Conservation (phyloP, 2,797 vertebrate genomes). For the Fundulus diaphanus region DNA sequence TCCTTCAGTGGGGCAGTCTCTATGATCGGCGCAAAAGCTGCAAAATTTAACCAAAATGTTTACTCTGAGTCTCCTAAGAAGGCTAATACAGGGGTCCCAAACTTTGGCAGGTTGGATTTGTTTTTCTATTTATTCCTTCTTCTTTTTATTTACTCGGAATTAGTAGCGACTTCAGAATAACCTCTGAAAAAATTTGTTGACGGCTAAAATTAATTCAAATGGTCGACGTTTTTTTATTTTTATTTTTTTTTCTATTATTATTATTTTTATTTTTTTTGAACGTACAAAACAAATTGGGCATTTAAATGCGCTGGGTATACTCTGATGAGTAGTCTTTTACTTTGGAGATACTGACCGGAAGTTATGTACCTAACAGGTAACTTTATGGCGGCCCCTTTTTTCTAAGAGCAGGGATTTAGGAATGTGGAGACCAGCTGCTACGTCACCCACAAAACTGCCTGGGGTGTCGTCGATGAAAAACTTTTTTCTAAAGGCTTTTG, state of each 20-base stretch:
- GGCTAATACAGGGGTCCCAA: too few species aligned
- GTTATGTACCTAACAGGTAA: rapidly evolving
- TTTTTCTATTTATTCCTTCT: too few species aligned
- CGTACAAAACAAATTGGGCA: too few species aligned
- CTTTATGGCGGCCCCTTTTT: background rate
- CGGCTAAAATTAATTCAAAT: background rate
- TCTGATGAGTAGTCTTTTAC: conserved; percentile 42
- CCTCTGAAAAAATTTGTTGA: background rate
- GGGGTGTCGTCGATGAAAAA: conserved; percentile 46
- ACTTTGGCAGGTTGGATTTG: too few species aligned
- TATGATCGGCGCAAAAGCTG: too few species aligned
- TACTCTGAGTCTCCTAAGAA: too few species aligned
- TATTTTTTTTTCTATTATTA: too few species aligned
- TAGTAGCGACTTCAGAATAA: too few species aligned
- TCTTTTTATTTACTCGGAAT: too few species aligned
- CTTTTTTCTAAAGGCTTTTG: background rate
- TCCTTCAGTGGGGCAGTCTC: too few species aligned
- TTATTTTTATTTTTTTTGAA: too few species aligned
- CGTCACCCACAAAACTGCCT: conserved; percentile 61
- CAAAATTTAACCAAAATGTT: background rate
- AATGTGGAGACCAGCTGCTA: conserved; percentile 70
- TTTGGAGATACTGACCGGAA: conserved; percentile 42
- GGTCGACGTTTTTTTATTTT: too few species aligned
- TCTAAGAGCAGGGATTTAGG: conserved; percentile 52
- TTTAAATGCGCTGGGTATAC: background rate